Conservation (phyloP, 2,797 vertebrate species). For the Danio albolineatus region DNA sequence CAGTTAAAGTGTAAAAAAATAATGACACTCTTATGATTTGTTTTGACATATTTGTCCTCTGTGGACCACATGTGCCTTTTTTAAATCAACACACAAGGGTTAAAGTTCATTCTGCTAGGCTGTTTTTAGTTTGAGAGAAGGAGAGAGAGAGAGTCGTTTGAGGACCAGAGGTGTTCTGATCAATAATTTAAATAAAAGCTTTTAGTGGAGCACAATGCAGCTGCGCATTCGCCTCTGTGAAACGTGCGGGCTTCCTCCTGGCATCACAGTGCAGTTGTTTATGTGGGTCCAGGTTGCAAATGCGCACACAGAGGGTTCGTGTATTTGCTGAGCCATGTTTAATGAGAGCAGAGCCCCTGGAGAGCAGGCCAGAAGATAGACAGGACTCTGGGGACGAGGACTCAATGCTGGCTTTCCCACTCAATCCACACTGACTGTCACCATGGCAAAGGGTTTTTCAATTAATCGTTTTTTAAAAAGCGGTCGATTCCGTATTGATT, state of each 20-base stretch:
- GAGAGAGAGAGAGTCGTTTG: not conserved
- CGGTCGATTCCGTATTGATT: too few relatives aligned
- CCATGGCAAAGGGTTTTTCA: slow-evolving; percentile 47
- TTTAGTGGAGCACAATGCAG: slow-evolving; percentile 33
- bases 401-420: slow-evolving; percentile 50
- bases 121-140: not conserved
- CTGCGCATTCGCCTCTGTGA: not conserved
- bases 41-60: too few relatives aligned
- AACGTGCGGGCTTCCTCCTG: slow-evolving; percentile 1
- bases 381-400: slow-evolving; percentile 48
- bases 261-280: slow-evolving; percentile 21
- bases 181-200: slow-evolving; percentile 52
- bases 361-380: slow-evolving; percentile 47
- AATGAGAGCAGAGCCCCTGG: slow-evolving; percentile 54
- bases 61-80: too few relatives aligned
- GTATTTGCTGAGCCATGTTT: slow-evolving; percentile 56
- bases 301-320: slow-evolving; percentile 32
- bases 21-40: too few relatives aligned
- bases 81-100: too few relatives aligned
- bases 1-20: too few relatives aligned
- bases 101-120: not conserved
- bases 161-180: slow-evolving; percentile 24
- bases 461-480: too few relatives aligned
- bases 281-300: not conserved
- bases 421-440: slow-evolving; percentile 44